phyloP scores from a whole-genome alignment of 2,888 invertebrate genomes.

The Allolobophora icterica region DNA sequence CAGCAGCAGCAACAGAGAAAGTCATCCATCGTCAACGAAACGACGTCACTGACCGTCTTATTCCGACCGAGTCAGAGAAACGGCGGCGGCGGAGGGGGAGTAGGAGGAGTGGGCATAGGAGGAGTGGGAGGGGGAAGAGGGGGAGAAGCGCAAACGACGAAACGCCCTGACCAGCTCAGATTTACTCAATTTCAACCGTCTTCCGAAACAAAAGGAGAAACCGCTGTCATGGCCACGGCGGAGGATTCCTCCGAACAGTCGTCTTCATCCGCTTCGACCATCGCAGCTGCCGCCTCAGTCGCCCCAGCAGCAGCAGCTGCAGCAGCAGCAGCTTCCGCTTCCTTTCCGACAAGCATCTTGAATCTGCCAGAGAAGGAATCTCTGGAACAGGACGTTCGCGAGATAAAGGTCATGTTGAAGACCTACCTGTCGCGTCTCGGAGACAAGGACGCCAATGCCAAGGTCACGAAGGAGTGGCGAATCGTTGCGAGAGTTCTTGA shows the following conservation, averaged over 20 bases:
- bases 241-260: neutral
- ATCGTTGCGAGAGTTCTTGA: conserved; percentile 50
- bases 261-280: neutral
- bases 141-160: neutral
- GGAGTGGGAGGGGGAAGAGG: neutral
- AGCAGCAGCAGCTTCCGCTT: neutral
- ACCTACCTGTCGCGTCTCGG: conserved; percentile 54
- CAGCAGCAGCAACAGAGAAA: conserved; percentile 7
- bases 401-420: conserved; percentile 48
- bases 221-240: neutral
- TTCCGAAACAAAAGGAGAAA: neutral
- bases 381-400: conserved; percentile 57
- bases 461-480: conserved; percentile 49
- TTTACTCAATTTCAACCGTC: conserved; percentile 7
- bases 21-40: neutral
- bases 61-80: conserved; percentile 8
- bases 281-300: neutral
- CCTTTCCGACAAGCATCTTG: neutral
- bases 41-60: conserved; percentile 17
- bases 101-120: neutral
- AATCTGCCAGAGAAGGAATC: conserved; percentile 8
- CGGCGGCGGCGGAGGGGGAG: neutral
- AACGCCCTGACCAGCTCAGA: neutral
- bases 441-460: conserved; percentile 47
- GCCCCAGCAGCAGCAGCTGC: neutral